Evolutionary conservation across 2,113 vertebrate species (phyloP).

Genomic region (Microtus richardsoni): DNA sequence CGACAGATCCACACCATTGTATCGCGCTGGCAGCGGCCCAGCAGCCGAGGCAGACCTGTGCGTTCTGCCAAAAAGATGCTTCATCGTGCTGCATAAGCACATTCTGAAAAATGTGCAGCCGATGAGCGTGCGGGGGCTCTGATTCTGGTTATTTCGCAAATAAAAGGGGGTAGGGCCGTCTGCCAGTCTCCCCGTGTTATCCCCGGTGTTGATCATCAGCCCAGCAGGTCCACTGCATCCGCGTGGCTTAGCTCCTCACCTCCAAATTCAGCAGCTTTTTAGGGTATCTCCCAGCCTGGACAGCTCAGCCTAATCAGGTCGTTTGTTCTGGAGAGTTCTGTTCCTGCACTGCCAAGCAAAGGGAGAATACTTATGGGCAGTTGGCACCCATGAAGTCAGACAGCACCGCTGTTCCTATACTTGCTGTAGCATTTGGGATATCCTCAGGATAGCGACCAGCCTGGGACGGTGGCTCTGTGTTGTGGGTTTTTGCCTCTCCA

Average conservation of each 20-base stretch:
- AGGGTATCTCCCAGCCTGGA: background rate
- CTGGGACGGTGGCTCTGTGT: background rate
- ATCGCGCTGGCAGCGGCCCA: background rate
- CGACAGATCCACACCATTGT: background rate
- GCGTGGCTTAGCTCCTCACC: background rate
- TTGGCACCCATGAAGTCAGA: conserved; percentile 43
- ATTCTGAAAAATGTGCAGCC: conserved; percentile 18
- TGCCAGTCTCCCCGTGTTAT: background rate
- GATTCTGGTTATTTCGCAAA: conserved; percentile 41
- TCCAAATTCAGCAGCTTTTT: background rate
- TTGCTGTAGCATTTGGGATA: background rate
- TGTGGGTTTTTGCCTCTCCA: conserved; percentile 9
- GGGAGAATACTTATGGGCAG: conserved; percentile 53
- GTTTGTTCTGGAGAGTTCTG: conserved; percentile 61
- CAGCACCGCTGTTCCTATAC: background rate
- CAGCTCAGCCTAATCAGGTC: conserved; percentile 63
- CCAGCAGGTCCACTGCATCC: background rate
- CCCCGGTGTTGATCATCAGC: background rate
- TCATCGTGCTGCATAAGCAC: conserved; percentile 22
- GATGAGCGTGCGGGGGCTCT: background rate
- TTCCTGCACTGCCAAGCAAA: conserved; percentile 15
- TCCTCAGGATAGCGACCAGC: background rate
- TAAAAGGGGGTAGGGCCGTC: conserved; percentile 4
- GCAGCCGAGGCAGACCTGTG: background rate
- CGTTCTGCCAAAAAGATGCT: conserved; percentile 50